phyloP scores from a whole-genome alignment of 2,113 vertebrate genomes.

The Bungarus multicinctus region DNA sequence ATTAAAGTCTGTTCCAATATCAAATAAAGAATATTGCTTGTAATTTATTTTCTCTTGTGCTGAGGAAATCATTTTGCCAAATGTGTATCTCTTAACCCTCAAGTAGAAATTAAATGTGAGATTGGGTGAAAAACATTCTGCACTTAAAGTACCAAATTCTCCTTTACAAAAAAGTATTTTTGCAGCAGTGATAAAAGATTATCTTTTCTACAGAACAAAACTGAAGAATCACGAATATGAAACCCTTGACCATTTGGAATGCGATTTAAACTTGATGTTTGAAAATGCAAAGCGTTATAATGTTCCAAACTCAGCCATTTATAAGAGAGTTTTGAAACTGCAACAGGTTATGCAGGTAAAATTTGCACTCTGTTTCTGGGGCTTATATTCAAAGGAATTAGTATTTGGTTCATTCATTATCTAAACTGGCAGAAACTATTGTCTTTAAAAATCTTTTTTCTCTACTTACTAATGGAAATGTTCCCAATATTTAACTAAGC shows the following conservation, averaged over 20 bases:
- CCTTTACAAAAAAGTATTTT: not conserved
- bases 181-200: constrained; percentile 7
- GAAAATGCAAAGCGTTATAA: constrained; percentile 98
- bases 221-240: constrained; percentile 96
- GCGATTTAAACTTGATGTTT: constrained; percentile 93
- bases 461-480: not conserved
- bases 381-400: constrained; percentile 3
- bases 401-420: constrained; percentile 4
- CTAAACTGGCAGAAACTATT: constrained; percentile 8
- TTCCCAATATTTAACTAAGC: not conserved
- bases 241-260: constrained; percentile 88
- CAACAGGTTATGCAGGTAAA: constrained; percentile 96
- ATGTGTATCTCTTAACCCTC: not conserved
- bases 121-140: not conserved
- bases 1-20: not conserved
- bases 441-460: not conserved
- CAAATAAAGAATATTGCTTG: not conserved
- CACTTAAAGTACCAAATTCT: not conserved
- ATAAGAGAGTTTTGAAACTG: constrained; percentile 92
- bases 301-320: constrained; percentile 94
- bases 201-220: constrained; percentile 80
- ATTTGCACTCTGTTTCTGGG: not conserved
- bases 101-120: not conserved
- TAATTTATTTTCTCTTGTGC: not conserved
- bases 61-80: not conserved